Evolutionary conservation across 1,140 invertebrate genomes (phyloP), one percentile per base, ranked within the genome.

Genomic region (Drosophila nasuta): DNA sequence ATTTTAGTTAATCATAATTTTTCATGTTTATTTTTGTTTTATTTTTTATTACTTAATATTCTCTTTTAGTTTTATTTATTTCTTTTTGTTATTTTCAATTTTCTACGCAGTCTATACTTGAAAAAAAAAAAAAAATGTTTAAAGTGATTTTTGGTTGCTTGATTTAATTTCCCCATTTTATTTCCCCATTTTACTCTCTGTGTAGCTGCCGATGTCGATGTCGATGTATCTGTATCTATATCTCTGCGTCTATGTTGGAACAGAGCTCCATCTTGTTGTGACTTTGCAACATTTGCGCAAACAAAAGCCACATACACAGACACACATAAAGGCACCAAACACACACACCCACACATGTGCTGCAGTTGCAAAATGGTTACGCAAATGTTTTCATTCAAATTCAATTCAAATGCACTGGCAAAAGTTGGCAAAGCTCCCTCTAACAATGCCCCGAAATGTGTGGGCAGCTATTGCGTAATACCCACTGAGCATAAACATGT

Each of bases 351-450:
- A 43, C 41, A 43, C 20, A 43, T 43, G n/a, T 56, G 58, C 62
- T 68, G 76, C 77, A 74, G 63, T 65, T 88, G 80, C 60, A 81
- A 89, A 88, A 80, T 75, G 69, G 74, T 87, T 88, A 87, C 77
- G 74, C 80, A 87, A 87, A 87, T 86, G 77, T 88, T 88, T 75
- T 78, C 64, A 80, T 88, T 80, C 56, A 51, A 83, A 75, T 70
- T 83, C 68, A 82, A 86, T 82, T 82, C 49, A 81, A 80, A 74
- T 74, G 77, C 82, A 68, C 59, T 51, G 68, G 35, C 46, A 70
- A 74, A 51, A 51, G 51, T 41, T 54, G 79, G 48, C 72, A 80
- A 58, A 30, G 57, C 59, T 57, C 5, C 7, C 1, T 10, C 20
- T n/a, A 25, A 45, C 38, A 46, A 46, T 49, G 25, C 38, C 8